These are phyloP conservation scores for Macropis europaea DNA, from an alignment of 2,888 invertebrate genomes.

Conservation along the genomic window DNA sequence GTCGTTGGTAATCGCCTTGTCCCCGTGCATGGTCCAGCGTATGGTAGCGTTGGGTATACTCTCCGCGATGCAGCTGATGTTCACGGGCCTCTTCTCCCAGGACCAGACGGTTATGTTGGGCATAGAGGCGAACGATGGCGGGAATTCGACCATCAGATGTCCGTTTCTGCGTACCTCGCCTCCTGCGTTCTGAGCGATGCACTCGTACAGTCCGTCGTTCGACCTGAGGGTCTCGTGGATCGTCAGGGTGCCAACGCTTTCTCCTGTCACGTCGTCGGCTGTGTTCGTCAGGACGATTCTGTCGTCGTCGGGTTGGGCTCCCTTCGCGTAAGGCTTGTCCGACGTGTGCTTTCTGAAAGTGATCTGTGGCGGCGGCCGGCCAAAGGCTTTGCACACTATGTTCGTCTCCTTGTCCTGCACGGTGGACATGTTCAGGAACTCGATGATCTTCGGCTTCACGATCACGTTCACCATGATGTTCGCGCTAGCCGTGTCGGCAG, in stretches of 20 bases:
- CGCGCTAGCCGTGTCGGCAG: slow-evolving; percentile 87
- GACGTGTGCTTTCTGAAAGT: slow-evolving; percentile 89
- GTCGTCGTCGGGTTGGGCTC: slow-evolving; percentile 84
- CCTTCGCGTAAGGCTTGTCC: slow-evolving; percentile 84
- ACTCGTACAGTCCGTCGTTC: slow-evolving; percentile 94
- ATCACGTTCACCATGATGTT: slow-evolving; percentile 86
- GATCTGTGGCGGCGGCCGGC: slow-evolving; percentile 90
- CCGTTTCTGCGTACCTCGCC: slow-evolving; percentile 89
- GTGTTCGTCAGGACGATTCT: slow-evolving; percentile 85
- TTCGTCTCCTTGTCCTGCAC: slow-evolving; percentile 84
- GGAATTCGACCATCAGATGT: slow-evolving; percentile 91
- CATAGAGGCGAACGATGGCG: slow-evolving; percentile 88
- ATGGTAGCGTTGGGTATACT: slow-evolving; percentile 95
- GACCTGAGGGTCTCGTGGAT: slow-evolving; percentile 83
- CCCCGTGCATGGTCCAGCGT: slow-evolving; percentile 85
- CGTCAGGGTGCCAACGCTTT: slow-evolving; percentile 85
- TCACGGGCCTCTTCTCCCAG: slow-evolving; percentile 90
- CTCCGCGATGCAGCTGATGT: slow-evolving; percentile 93
- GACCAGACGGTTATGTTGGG: slow-evolving; percentile 89
- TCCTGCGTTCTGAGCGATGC: slow-evolving; percentile 90
- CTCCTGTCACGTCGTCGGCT: slow-evolving; percentile 81
- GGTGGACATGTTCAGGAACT: slow-evolving; percentile 87
- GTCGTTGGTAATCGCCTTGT: slow-evolving; percentile 74
- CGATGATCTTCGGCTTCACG: slow-evolving; percentile 90
- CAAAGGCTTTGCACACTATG: slow-evolving; percentile 89